Evolutionary conservation across 2,113 vertebrate species (phyloP).

Genomic region (Murina feae): DNA sequence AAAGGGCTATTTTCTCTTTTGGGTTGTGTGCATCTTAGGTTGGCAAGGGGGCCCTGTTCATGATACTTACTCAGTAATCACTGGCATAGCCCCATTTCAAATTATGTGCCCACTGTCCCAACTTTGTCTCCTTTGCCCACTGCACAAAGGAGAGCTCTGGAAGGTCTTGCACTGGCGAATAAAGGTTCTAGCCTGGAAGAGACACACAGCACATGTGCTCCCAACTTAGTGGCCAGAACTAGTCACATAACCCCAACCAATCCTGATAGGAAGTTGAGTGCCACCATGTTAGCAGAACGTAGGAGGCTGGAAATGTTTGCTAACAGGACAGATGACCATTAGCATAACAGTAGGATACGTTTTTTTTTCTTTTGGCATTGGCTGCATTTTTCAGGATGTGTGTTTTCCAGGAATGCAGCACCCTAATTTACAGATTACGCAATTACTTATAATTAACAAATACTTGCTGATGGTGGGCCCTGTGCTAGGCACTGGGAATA

Average conservation of each 20-base stretch:
- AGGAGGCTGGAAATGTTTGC: neutral
- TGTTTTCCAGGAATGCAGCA: neutral
- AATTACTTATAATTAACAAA: neutral
- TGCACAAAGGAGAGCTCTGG: neutral
- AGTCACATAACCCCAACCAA: neutral
- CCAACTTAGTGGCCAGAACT: neutral
- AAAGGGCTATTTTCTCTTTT: neutral
- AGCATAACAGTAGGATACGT: neutral
- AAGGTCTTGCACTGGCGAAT: neutral
- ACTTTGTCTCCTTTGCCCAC: no score
- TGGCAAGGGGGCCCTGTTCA: neutral
- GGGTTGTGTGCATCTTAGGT: neutral
- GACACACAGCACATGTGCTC: neutral
- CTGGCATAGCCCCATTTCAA: neutral
- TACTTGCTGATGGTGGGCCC: neutral
- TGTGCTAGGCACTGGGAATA: neutral
- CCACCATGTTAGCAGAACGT: neutral
- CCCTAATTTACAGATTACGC: neutral
- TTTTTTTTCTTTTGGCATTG: neutral
- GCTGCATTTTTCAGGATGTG: neutral
- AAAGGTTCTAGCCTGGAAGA: neutral
- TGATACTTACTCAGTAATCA: neutral
- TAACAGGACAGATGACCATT: neutral
- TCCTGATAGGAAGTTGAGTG: neutral
- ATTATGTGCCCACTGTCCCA: neutral